phyloP scores from a whole-genome alignment of 2,797 vertebrate species.

The Selene dorsalis region DNA sequence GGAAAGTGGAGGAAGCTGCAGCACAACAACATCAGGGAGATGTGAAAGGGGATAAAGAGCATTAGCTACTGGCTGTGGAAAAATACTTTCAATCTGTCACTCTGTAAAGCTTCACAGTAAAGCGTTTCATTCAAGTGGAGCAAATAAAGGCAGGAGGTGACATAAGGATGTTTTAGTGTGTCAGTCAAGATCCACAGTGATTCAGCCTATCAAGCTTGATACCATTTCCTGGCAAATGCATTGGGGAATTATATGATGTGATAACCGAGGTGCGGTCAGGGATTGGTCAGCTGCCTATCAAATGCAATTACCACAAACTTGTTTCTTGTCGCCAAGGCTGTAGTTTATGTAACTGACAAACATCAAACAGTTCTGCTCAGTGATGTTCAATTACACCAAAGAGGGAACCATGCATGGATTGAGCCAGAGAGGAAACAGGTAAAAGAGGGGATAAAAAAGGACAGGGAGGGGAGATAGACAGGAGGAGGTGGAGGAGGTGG shows the following conservation, averaged over 20 bases:
- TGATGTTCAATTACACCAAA: slow-evolving; percentile 41
- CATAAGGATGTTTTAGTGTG: background rate
- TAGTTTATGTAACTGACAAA: slow-evolving; percentile 13
- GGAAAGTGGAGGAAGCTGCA: too few species aligned
- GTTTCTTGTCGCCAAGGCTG: background rate
- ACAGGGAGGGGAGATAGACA: slow-evolving; percentile 4
- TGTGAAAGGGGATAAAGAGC: too few species aligned
- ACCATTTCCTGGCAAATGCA: slow-evolving; percentile 42
- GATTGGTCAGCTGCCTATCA: slow-evolving; percentile 12
- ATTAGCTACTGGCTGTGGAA: background rate
- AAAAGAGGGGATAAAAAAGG: slow-evolving; percentile 21
- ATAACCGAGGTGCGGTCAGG: slow-evolving; percentile 49
- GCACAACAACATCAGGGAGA: too few species aligned
- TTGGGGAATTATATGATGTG: slow-evolving; percentile 8
- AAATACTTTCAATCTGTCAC: background rate
- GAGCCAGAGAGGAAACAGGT: slow-evolving; percentile 35
- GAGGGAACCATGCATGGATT: slow-evolving; percentile 35
- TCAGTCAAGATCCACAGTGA: background rate
- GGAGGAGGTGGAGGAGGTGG: slow-evolving; percentile 8
- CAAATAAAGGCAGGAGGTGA: background rate
- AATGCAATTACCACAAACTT: slow-evolving; percentile 16
- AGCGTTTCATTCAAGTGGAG: background rate
- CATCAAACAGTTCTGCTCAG: slow-evolving; percentile 42
- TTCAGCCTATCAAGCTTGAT: slow-evolving; percentile 4
- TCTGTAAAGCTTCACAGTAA: background rate